phyloP scores from a whole-genome alignment of 2,797 vertebrate genomes.

The Clamator glandarius region DNA sequence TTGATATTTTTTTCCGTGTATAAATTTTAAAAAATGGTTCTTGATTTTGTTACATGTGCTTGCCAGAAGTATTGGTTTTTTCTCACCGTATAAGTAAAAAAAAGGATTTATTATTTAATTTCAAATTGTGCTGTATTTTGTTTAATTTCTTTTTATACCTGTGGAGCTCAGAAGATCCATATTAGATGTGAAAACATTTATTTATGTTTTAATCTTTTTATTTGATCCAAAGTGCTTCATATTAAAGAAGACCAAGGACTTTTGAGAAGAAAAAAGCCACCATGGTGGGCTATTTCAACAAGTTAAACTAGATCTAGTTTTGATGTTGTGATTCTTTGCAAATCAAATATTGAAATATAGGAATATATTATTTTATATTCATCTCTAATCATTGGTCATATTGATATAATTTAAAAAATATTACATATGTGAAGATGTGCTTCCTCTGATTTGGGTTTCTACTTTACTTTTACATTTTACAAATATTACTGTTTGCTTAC shows the following conservation, averaged over 20 bases:
- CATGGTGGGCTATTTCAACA: background rate
- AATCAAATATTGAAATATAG: background rate
- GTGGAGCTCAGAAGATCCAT: background rate
- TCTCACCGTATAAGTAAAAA: background rate
- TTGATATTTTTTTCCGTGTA: conserved; percentile 24
- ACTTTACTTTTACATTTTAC: background rate
- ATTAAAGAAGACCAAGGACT: background rate
- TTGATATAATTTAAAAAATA: background rate
- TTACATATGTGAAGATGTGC: background rate
- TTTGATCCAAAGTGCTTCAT: background rate
- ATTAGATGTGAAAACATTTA: background rate
- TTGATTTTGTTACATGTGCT: background rate
- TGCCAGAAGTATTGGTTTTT: background rate
- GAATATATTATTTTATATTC: background rate
- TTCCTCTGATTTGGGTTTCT: background rate
- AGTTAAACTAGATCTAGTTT: background rate
- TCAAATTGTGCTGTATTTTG: background rate
- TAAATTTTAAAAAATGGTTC: conserved; percentile 46
- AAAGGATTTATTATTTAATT: background rate
- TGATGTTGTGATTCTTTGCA: background rate
- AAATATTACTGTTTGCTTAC: background rate
- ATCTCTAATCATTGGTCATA: background rate
- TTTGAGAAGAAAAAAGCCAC: background rate
- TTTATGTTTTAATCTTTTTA: background rate
- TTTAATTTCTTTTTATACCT: background rate